Evolutionary conservation across 1,140 invertebrate species (phyloP), one percentile per base, ranked within the genome.

Genomic region (Atta cephalotes): DNA sequence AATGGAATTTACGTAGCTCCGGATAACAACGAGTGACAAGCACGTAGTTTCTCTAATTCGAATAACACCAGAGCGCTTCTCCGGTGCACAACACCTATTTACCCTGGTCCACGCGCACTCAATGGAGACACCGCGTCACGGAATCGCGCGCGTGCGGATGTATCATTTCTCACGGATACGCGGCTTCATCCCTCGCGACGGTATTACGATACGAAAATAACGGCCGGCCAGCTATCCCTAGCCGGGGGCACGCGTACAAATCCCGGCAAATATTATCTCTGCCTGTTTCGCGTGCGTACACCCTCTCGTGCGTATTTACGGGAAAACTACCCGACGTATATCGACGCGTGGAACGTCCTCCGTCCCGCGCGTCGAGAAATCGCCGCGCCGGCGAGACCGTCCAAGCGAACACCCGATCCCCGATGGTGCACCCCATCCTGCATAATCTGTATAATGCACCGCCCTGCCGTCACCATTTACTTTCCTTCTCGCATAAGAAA

Each of bases 191-290:
- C 21, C 7, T 18, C 65, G 35, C 39, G 56, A 1, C 31, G 35
- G 81, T 60, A 87, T 89, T 78, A 89, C 88, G 77, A 85, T 89
- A 88, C 58, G 86, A 88, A 89, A 89, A 89, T 88, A 89, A 87
- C 79, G 85, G 39, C 72, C 62, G 74, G 14, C 53, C 56, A 60
- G 60, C 9, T 25, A 25, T 25, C 25, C 77, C 39, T 35, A 35
- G 31, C 35, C 35, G 35, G 35, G 39, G 76, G 74, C 88, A 87
- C 86, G 84, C 60, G 81, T 77, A 62, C 87, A 89, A 89, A 89
- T 89, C 87, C 72, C 45, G 45, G 58, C 88, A 89, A 89, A 89
- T 89, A 89, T 89, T 89, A 88, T 89, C 87, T 86, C 76, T 80
- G 53, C 49, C 31, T 56, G 53, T 66, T 66, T 66, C 53, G 80